A percentile compares a stretch with the other conserved stretches of the same genome.
These are phyloP conservation scores for Halcyon chelicuti DNA, from an alignment of 2,797 vertebrate species.

Conservation along the genomic window DNA sequence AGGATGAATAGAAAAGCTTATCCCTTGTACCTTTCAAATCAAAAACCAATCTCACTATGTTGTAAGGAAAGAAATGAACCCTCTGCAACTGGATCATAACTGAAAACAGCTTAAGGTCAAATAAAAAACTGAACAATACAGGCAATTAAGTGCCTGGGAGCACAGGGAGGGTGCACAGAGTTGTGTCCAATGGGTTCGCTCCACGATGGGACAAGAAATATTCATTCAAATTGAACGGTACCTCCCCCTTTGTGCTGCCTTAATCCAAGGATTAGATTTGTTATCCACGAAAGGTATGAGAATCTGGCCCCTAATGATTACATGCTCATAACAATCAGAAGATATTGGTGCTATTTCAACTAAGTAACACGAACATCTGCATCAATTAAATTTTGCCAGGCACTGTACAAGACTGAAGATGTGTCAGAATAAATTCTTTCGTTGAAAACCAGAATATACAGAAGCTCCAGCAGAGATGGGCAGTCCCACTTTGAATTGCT, in stretches of 20 bases:
- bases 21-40: neutral
- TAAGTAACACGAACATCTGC: neutral
- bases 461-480: neutral
- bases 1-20: neutral
- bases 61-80: neutral
- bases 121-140: neutral
- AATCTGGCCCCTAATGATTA: neutral
- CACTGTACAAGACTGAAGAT: neutral
- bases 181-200: neutral
- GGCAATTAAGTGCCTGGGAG: neutral
- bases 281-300: neutral
- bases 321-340: neutral
- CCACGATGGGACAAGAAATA: neutral
- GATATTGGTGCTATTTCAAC: neutral
- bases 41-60: neutral
- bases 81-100: neutral
- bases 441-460: neutral
- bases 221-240: neutral
- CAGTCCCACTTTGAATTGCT: neutral
- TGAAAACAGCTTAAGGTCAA: constrained; percentile 24
- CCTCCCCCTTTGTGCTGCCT: neutral
- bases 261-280: neutral
- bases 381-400: neutral
- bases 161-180: neutral
- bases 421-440: neutral